Evolutionary conservation across 2,797 vertebrate genomes (phyloP).

Genomic region (Tauraco hartlaubi): DNA sequence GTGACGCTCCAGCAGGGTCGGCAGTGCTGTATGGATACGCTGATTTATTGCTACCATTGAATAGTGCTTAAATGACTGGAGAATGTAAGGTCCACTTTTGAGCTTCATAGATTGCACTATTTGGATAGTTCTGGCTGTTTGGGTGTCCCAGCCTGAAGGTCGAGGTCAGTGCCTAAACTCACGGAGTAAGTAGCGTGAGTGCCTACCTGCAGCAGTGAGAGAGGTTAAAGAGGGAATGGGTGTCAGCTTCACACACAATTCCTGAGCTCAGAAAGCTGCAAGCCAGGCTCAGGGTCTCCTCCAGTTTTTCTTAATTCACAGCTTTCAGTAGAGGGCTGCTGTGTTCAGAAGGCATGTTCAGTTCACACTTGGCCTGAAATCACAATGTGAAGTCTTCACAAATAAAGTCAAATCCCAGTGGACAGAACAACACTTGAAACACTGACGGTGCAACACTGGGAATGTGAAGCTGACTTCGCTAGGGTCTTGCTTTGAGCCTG

Average conservation of each 20-base stretch:
- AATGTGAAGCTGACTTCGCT: neutral
- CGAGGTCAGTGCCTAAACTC: neutral
- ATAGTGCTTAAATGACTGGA: neutral
- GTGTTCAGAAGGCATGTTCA: neutral
- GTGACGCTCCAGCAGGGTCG: neutral
- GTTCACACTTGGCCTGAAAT: neutral
- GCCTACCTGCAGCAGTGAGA: neutral
- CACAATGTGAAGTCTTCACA: neutral
- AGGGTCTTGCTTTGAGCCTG: neutral
- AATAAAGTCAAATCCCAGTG: neutral
- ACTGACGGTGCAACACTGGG: neutral
- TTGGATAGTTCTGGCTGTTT: neutral
- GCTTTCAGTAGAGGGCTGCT: neutral
- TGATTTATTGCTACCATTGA: neutral
- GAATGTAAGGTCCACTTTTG: neutral
- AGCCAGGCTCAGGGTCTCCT: neutral
- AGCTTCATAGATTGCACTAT: neutral
- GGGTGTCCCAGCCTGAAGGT: neutral
- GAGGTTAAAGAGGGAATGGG: neutral
- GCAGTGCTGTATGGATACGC: neutral
- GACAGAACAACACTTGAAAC: neutral
- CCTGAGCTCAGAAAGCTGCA: neutral
- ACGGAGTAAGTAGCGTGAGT: neutral
- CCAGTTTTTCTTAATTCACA: neutral
- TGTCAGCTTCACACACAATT: neutral